These are phyloP conservation scores for Caenorhabditis brenneri DNA, from an alignment of 1,140 invertebrate genomes.

Conservation along the genomic window DNA sequence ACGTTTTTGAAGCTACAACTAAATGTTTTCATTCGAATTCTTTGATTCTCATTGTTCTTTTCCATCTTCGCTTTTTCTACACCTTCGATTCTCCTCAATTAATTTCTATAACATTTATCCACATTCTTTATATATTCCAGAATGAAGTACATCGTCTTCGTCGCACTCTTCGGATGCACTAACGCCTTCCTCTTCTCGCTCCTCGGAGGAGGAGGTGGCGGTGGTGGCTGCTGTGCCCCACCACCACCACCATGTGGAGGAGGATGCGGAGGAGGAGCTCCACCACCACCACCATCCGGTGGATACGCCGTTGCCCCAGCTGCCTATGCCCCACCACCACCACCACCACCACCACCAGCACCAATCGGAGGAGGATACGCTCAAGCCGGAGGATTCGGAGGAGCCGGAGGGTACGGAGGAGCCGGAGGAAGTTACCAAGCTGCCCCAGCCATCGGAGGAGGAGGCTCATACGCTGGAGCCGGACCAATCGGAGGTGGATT, in stretches of 20 bases:
- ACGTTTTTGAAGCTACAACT: too few relatives aligned
- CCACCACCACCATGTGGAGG: slow-evolving; percentile 44
- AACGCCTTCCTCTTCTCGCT: slow-evolving; percentile 41
- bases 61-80: background rate
- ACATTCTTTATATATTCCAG: background rate
- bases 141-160: slow-evolving; percentile 29
- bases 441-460: slow-evolving; percentile 33
- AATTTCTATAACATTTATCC: background rate
- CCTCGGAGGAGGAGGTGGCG: slow-evolving; percentile 44
- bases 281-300: background rate
- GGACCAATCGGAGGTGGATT: slow-evolving; percentile 22
- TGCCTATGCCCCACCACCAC: slow-evolving; percentile 4
- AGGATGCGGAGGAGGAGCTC: slow-evolving; percentile 5
- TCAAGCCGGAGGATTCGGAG: background rate
- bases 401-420: background rate
- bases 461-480: slow-evolving; percentile 29
- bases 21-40: background rate
- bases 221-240: slow-evolving; percentile 44
- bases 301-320: slow-evolving; percentile 10
- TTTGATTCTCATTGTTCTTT: background rate
- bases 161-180: slow-evolving; percentile 36
- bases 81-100: too few relatives aligned
- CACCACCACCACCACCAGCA: slow-evolving; percentile 35
- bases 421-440: slow-evolving; percentile 27
- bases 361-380: slow-evolving; percentile 20